phyloP scores from a whole-genome alignment of 23 tunicate genomes.

The Clavelina lepadiformis region DNA sequence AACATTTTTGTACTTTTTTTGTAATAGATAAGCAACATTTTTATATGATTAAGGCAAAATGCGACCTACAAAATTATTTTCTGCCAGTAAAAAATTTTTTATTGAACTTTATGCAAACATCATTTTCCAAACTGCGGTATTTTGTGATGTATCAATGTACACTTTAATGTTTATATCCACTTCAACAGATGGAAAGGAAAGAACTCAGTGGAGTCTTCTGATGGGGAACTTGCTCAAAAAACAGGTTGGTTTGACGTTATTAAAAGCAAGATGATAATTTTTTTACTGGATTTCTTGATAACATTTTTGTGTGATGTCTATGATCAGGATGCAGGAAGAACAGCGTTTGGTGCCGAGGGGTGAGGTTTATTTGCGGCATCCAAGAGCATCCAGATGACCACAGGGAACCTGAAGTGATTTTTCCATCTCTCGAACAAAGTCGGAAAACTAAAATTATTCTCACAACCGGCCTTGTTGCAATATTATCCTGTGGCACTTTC shows the following conservation, averaged over 20 bases:
- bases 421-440: slow-evolving; percentile 26
- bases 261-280: background rate
- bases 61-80: too few relatives aligned
- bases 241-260: background rate
- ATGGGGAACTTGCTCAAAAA: background rate
- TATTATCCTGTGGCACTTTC: slow-evolving; percentile 6
- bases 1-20: too few relatives aligned
- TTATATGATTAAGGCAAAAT: too few relatives aligned
- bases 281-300: background rate
- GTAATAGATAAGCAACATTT: too few relatives aligned
- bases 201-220: background rate
- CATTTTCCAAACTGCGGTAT: too few relatives aligned
- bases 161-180: too few relatives aligned
- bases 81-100: too few relatives aligned
- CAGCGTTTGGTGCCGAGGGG: background rate
- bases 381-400: background rate
- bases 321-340: background rate
- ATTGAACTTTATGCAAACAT: too few relatives aligned
- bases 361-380: slow-evolving; percentile 31
- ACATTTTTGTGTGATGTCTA: background rate
- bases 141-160: too few relatives aligned
- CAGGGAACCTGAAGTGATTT: background rate
- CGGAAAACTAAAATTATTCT: background rate
- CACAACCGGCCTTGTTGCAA: slow-evolving; percentile 4
- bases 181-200: too few relatives aligned